Base-by-base conservation (phyloP, 2,888 invertebrate species). In the Fragum sueziense region DNA sequence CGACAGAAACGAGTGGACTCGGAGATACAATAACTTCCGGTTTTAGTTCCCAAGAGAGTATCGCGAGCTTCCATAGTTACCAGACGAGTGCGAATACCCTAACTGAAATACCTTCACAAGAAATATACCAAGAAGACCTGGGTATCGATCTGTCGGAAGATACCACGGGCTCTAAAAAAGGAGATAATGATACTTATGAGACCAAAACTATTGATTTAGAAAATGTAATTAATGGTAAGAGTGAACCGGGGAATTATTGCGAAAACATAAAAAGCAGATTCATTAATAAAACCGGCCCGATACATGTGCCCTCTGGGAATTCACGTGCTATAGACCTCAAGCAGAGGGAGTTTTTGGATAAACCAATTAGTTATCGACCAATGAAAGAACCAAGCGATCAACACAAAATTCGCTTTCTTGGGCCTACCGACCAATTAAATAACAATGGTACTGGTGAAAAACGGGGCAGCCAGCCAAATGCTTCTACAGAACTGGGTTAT, bases 1-100 rank as follows among this genome's bases (percentile, higher is more conserved):
- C 91, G 14, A 90, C 91, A 9, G 91, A 91, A 73, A 91, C 90
- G 7, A 91, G 91, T 76, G 91, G 91, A 1, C 77, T 91, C 65
- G 91, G 90, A 11, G 89, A 89, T 68, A 90, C 89, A 3, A 76
- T 90, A 57, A 88, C 90, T 33, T 91, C 90, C 1, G 89, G 89
- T 22, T 88, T 90, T 54, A 90, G 89, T 22, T 90, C 90, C 22
- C 89, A 89, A 76, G 90, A 91, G 79, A 91, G 90, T 74, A 86
- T 90, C 17, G 84, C 84, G 52, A 90, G 90, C 82, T 79, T 78
- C 54, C 77, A 80, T 41, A 86, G 84, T 67, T 68, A 70, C 68
- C 69, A 74, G 52, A 68, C 51, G 29, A 57, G 65, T 51, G 54
- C 59, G 54, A 61, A 72, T 69, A 68, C 61, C 33, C 67, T 47